Evolutionary conservation across 1,140 invertebrate genomes (phyloP).

Genomic region (Periplaneta americana): DNA sequence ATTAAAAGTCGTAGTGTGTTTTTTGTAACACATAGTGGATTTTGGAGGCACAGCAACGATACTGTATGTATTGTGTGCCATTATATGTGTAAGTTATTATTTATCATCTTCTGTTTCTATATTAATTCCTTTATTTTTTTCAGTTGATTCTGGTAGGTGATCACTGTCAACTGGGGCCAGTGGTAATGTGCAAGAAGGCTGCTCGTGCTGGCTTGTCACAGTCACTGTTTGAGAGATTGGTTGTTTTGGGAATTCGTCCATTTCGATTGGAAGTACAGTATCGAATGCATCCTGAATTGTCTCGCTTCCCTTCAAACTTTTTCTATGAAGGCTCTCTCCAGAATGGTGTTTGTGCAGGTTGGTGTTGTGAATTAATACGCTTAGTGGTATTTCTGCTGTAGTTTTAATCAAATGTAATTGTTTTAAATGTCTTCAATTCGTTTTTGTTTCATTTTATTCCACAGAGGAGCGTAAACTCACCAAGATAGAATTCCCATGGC

Average conservation of each 20-base stretch:
- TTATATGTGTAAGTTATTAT: no score
- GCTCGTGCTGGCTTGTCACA: conserved; percentile 94
- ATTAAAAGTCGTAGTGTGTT: no score
- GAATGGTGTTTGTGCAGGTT: conserved; percentile 92
- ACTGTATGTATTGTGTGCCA: no score
- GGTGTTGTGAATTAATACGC: background rate
- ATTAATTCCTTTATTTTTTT: conserved; percentile 1
- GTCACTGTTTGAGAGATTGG: conserved; percentile 94
- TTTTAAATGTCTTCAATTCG: background rate
- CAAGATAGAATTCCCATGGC: conserved; percentile 98
- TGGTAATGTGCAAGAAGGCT: conserved; percentile 99
- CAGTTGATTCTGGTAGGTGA: conserved; percentile 95
- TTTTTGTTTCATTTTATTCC: conserved; percentile 16
- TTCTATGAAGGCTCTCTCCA: conserved; percentile 99
- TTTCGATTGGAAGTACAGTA: conserved; percentile 98
- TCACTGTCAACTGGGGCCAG: conserved; percentile 97
- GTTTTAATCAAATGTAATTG: background rate
- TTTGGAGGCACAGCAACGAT: no score
- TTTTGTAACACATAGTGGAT: no score
- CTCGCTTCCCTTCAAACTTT: conserved; percentile 97
- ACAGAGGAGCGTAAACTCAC: conserved; percentile 80
- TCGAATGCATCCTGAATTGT: conserved; percentile 96
- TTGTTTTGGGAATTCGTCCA: conserved; percentile 92
- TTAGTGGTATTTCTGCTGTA: background rate
- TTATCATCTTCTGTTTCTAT: conserved; percentile 12